Evolutionary conservation across 2,888 invertebrate species (phyloP).

Genomic region (Leptinotarsa rubiginosa): DNA sequence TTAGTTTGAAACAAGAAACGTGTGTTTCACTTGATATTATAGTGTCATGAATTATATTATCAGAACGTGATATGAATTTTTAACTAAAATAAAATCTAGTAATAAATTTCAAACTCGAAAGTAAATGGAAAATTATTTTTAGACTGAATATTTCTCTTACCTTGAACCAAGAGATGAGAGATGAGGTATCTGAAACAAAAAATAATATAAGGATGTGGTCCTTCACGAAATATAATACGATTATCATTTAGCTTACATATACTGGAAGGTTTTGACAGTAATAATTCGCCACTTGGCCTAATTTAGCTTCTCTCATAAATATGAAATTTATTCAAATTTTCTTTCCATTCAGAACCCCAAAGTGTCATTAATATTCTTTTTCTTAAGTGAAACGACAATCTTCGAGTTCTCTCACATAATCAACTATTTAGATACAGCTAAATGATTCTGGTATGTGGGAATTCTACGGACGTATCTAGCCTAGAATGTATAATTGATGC

Average conservation of each 20-base stretch:
- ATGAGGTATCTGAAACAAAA: neutral
- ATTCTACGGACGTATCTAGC: neutral
- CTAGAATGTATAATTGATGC: neutral
- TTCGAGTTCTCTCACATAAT: constrained; percentile 1
- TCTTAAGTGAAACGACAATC: neutral
- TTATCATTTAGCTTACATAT: neutral
- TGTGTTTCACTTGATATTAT: too few relatives aligned
- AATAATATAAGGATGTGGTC: neutral
- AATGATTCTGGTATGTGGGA: too few relatives aligned
- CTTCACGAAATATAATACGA: neutral
- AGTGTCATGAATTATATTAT: too few relatives aligned
- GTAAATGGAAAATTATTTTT: too few relatives aligned
- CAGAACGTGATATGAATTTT: too few relatives aligned
- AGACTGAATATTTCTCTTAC: neutral
- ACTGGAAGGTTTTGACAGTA: neutral
- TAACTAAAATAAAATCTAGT: too few relatives aligned
- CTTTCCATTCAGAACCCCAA: too few relatives aligned
- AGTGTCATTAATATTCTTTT: neutral
- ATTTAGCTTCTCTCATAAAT: too few relatives aligned
- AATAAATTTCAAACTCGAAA: too few relatives aligned
- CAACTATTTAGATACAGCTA: neutral
- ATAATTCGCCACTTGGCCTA: too few relatives aligned
- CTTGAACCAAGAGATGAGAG: constrained; percentile 5
- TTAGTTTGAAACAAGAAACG: too few relatives aligned
- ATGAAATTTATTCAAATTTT: too few relatives aligned